These are phyloP conservation scores for Sebastes iracundus DNA, from an alignment of 2,797 vertebrate species.

Conservation along the genomic window DNA sequence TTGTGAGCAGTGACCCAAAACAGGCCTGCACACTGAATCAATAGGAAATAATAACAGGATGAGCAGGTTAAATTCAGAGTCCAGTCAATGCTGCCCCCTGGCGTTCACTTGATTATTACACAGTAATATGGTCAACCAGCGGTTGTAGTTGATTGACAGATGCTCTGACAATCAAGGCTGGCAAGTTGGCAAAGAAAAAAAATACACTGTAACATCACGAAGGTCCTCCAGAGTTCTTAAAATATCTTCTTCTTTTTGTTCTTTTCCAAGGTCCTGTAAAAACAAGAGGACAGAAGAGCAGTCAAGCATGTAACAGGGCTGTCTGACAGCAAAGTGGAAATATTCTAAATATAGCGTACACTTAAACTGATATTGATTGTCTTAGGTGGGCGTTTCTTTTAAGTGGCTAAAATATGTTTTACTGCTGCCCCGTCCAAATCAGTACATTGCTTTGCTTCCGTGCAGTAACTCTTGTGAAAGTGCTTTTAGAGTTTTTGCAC, in stretches of 20 bases:
- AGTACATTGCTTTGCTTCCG: too few relatives aligned
- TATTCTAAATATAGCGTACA: too few relatives aligned
- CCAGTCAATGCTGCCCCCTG: slow-evolving; percentile 38
- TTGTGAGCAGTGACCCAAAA: slow-evolving; percentile 82
- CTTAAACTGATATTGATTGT: too few relatives aligned
- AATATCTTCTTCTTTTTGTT: slow-evolving; percentile 99
- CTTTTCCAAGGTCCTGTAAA: slow-evolving; percentile 94
- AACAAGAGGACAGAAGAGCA: background rate
- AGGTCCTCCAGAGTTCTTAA: slow-evolving; percentile 82
- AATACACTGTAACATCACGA: slow-evolving; percentile 79
- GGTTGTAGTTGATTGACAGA: slow-evolving; percentile 82
- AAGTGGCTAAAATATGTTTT: too few relatives aligned
- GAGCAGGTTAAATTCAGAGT: slow-evolving; percentile 18
- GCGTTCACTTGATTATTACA: slow-evolving; percentile 51
- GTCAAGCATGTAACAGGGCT: background rate
- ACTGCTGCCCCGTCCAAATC: too few relatives aligned
- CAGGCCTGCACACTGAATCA: slow-evolving; percentile 72
- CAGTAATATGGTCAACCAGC: slow-evolving; percentile 78
- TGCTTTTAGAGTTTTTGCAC: too few relatives aligned
- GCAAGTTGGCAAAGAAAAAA: slow-evolving; percentile 89
- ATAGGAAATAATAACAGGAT: background rate
- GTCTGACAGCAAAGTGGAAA: background rate
- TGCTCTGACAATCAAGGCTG: slow-evolving; percentile 88
- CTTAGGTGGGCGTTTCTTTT: too few relatives aligned
- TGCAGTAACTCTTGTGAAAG: too few relatives aligned